Evolutionary conservation across 2,797 vertebrate species (phyloP).

Genomic region (Anguilla anguilla): DNA sequence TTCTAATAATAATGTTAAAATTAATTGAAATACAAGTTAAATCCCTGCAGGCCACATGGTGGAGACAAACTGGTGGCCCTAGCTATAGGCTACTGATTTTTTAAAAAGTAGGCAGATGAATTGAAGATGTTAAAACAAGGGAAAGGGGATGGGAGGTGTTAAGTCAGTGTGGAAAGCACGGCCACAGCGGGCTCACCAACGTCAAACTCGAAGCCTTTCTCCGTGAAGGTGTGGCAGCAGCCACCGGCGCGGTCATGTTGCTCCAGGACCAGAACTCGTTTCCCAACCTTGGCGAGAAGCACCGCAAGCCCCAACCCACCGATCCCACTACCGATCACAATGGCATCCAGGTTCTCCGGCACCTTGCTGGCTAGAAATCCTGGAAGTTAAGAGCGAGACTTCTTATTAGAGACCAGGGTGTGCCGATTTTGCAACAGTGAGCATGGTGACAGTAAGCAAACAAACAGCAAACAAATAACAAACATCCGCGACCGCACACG

Average conservation of each 20-base stretch:
- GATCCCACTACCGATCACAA: constrained; percentile 88
- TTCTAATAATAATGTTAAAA: no score
- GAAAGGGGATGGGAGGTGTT: no score
- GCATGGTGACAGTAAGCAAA: not conserved
- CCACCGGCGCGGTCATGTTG: constrained; percentile 88
- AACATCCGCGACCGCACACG: no score
- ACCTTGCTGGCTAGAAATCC: constrained; percentile 80
- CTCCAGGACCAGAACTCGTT: constrained; percentile 90
- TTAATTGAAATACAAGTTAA: no score
- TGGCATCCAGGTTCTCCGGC: constrained; percentile 78
- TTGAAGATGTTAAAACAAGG: no score
- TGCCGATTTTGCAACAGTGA: not conserved
- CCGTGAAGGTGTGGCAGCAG: constrained; percentile 87
- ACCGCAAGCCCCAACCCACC: constrained; percentile 82
- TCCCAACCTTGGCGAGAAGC: constrained; percentile 83
- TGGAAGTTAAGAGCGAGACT: constrained; percentile 29
- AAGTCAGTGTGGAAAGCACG: not conserved
- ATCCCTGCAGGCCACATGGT: no score
- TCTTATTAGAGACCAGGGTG: not conserved
- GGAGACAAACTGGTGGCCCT: no score
- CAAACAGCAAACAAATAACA: no score
- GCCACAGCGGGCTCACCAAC: constrained; percentile 74
- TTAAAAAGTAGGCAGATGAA: no score
- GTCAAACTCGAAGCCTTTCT: constrained; percentile 91
- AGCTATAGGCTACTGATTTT: no score